These are phyloP conservation scores for Gastrophryne carolinensis DNA, from an alignment of 2,797 vertebrate species.

Conservation along the genomic window DNA sequence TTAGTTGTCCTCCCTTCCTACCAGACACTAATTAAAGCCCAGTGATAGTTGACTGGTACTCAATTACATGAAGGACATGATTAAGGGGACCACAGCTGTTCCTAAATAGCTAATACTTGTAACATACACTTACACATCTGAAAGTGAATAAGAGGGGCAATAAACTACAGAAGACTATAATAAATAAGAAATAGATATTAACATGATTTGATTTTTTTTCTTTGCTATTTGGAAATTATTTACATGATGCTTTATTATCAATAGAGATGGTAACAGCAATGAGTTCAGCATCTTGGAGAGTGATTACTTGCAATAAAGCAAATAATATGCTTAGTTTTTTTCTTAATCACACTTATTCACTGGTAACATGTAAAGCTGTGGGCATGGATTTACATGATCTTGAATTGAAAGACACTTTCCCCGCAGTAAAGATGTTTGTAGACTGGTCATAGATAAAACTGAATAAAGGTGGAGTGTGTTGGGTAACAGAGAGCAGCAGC, in stretches of 20 bases:
- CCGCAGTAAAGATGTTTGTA: too few species aligned
- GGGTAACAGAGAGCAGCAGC: too few species aligned
- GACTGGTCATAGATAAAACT: too few species aligned
- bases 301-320: too few species aligned
- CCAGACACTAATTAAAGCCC: neutral
- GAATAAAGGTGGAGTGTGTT: too few species aligned
- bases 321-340: too few species aligned
- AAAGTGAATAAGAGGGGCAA: neutral
- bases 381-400: too few species aligned
- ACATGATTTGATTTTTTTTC: too few species aligned
- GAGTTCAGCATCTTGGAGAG: constrained; percentile 8
- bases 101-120: neutral
- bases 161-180: neutral
- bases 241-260: neutral
- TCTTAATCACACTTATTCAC: too few species aligned
- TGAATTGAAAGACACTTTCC: too few species aligned
- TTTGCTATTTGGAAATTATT: neutral
- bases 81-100: neutral
- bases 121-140: neutral
- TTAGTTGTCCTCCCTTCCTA: neutral
- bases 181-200: neutral
- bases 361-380: too few species aligned
- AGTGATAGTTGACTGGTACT: neutral
- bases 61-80: too few species aligned
- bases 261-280: neutral